Conservation (phyloP, 1,140 invertebrate species). For the Lepidurus packardi region DNA sequence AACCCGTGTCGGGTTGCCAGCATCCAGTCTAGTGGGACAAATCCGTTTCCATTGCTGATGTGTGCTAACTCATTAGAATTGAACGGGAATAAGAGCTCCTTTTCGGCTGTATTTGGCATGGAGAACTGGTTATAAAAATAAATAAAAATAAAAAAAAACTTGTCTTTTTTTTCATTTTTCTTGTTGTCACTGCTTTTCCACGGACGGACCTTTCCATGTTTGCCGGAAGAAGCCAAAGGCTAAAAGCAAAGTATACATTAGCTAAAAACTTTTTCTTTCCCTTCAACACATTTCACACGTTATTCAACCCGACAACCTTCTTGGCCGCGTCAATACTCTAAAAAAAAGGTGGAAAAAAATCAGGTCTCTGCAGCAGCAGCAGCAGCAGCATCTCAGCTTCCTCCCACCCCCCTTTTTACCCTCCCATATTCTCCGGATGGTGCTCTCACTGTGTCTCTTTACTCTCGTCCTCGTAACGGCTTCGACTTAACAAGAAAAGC, state of each 20-base stretch:
- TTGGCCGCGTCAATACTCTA: no score
- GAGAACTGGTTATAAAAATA: neutral
- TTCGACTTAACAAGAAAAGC: slow-evolving; percentile 18
- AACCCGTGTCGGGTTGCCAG: slow-evolving; percentile 7
- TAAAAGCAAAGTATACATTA: slow-evolving; percentile 11
- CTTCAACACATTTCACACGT: slow-evolving; percentile 8
- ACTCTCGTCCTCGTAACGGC: neutral
- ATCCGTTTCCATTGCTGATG: slow-evolving; percentile 17
- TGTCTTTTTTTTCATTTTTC: neutral
- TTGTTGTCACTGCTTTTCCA: neutral
- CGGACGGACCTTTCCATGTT: neutral
- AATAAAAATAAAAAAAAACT: no score
- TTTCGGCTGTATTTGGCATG: neutral
- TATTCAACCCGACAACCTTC: slow-evolving; percentile 9
- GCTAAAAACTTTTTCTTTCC: neutral
- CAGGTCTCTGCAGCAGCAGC: no score
- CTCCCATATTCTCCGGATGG: neutral
- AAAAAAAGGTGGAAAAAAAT: no score
- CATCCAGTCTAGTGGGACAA: slow-evolving; percentile 17
- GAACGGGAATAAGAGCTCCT: neutral
- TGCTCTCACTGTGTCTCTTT: neutral
- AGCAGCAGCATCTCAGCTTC: neutral
- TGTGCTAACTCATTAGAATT: slow-evolving; percentile 5
- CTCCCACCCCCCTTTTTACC: neutral
- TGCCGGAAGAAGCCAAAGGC: neutral